These are phyloP conservation scores for Drosophila dunni DNA, from an alignment of 1,140 invertebrate genomes.

Conservation along the genomic window DNA sequence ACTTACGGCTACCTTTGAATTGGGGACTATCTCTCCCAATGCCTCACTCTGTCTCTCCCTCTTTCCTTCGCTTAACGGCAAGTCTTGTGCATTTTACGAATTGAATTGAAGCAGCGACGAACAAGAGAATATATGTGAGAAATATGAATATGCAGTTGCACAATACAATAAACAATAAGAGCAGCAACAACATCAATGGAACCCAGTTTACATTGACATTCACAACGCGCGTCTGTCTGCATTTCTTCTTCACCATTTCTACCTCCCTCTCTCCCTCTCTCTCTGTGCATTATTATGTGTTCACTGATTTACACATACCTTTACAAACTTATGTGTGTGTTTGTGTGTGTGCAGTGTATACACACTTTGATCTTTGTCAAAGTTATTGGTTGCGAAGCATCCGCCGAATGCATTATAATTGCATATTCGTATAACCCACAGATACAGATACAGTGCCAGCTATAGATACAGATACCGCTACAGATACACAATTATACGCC, in stretches of 20 bases:
- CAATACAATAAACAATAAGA: conserved; percentile 39
- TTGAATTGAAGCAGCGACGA: conserved; percentile 37
- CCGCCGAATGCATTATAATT: conserved; percentile 43
- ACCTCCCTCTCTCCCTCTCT: not conserved
- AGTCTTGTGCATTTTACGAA: conserved; percentile 34
- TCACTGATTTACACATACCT: conserved; percentile 40
- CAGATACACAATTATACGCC: conserved; percentile 27
- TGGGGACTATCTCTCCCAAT: conserved; percentile 1
- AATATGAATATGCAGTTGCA: conserved; percentile 64
- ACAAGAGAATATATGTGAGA: conserved; percentile 29
- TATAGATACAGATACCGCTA: not conserved
- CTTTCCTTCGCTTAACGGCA: conserved; percentile 9
- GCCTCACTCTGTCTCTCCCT: not conserved
- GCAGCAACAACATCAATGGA: conserved; percentile 26
- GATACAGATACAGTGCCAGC: conserved; percentile 12
- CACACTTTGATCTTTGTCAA: conserved; percentile 50
- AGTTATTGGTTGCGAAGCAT: conserved; percentile 21
- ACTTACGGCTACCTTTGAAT: conserved; percentile 24
- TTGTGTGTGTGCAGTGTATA: conserved; percentile 13
- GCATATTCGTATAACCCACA: conserved; percentile 7
- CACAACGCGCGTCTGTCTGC: conserved; percentile 25
- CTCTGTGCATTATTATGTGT: conserved; percentile 35
- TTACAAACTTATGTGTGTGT: not conserved
- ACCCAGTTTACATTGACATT: conserved; percentile 61
- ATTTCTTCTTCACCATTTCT: not conserved